Evolutionary conservation across 2,888 invertebrate genomes (phyloP).

Genomic region (Sesamia inferens): DNA sequence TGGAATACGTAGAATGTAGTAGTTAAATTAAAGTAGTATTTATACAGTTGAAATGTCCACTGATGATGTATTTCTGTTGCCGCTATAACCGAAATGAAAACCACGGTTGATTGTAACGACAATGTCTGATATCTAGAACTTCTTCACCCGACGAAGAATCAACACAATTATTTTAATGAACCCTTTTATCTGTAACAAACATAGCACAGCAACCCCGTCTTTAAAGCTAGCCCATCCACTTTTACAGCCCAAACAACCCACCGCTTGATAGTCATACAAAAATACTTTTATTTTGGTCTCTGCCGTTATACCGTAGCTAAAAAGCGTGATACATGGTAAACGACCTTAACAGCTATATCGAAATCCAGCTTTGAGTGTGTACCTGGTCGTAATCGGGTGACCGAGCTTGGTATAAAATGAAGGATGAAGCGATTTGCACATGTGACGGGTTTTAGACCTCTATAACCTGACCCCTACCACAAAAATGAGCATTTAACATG

Average conservation of each 20-base stretch:
- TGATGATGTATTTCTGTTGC: no score
- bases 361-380: conserved; percentile 84
- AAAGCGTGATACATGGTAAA: conserved; percentile 74
- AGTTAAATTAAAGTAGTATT: no score
- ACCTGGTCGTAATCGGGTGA: conserved; percentile 78
- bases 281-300: conserved; percentile 74
- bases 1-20: no score
- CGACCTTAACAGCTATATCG: conserved; percentile 82
- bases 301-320: conserved; percentile 69
- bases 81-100: neutral
- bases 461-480: neutral
- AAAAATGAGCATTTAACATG: neutral
- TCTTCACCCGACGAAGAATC: neutral
- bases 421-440: conserved; percentile 52
- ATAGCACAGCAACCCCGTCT: conserved; percentile 27
- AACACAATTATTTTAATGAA: conserved; percentile 36
- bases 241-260: conserved; percentile 58
- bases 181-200: conserved; percentile 35
- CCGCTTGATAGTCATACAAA: conserved; percentile 62
- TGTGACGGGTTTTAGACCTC: no score
- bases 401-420: conserved; percentile 55
- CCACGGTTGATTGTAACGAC: neutral
- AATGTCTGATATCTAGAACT: neutral
- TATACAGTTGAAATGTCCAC: no score
- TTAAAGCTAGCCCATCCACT: conserved; percentile 54